Evolutionary conservation across 2,888 invertebrate genomes (phyloP).

Genomic region (Leucoptera coffeella): DNA sequence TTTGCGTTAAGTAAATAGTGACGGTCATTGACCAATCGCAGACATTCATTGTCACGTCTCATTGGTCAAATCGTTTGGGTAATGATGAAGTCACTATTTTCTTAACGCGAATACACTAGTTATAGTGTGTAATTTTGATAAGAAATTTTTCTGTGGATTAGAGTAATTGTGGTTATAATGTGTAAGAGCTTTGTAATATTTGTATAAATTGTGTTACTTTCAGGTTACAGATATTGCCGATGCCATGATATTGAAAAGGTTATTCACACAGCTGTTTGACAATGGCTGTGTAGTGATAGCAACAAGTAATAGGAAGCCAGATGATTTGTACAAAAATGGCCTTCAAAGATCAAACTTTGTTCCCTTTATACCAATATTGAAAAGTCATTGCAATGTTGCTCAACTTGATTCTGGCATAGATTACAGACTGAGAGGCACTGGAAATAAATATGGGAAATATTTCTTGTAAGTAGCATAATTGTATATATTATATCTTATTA

Average conservation of each 20-base stretch:
- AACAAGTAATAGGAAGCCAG: conserved; percentile 93
- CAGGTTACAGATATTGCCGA: conserved; percentile 97
- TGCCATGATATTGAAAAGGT: conserved; percentile 95
- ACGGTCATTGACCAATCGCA: too few relatives aligned
- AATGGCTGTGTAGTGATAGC: conserved; percentile 90
- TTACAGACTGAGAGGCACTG: conserved; percentile 70
- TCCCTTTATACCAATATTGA: conserved; percentile 90
- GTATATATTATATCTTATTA: too few relatives aligned
- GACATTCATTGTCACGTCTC: too few relatives aligned
- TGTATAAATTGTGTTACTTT: not conserved
- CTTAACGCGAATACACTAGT: too few relatives aligned
- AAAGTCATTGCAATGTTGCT: conserved; percentile 71
- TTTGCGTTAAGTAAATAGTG: too few relatives aligned
- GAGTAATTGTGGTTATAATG: not conserved
- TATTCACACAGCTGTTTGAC: conserved; percentile 90
- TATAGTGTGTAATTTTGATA: too few relatives aligned
- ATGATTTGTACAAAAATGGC: conserved; percentile 97
- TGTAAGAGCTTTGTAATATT: not conserved
- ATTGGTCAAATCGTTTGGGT: too few relatives aligned
- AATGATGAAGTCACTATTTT: too few relatives aligned
- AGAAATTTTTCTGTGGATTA: too few relatives aligned
- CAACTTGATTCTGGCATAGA: conserved; percentile 91
- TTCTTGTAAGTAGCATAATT: conserved; percentile 68
- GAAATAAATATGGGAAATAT: conserved; percentile 66
- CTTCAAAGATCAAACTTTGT: conserved; percentile 93